Evolutionary conservation across 1,140 invertebrate species (phyloP).

Genomic region (Gyrodactylus salaris): DNA sequence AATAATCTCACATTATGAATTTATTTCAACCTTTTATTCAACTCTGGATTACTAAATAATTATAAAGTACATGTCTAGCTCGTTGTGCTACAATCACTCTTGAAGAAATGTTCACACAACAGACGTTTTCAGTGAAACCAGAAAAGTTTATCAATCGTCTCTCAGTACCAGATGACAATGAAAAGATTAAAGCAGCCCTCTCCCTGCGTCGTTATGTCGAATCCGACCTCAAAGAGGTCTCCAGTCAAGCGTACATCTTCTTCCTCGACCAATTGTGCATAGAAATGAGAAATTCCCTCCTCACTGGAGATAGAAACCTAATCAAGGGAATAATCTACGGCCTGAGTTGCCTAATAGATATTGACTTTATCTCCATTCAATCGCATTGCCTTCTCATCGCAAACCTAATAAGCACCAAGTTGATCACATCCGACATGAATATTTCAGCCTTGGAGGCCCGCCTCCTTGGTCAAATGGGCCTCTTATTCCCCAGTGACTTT

Average conservation of each 20-base stretch:
- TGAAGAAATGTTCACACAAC: neutral
- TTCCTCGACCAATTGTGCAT: neutral
- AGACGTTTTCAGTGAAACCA: neutral
- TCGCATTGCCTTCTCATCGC: neutral
- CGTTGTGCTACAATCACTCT: neutral
- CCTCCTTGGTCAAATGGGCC: neutral
- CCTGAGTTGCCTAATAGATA: neutral
- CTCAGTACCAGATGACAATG: neutral
- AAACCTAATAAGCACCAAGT: neutral
- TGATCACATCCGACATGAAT: neutral
- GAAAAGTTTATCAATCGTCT: neutral
- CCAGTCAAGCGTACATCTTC: neutral
- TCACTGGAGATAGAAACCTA: neutral
- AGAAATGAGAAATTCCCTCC: neutral
- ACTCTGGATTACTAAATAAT: neutral
- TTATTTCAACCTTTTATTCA: no score
- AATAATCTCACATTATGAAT: no score
- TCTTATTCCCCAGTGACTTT: neutral
- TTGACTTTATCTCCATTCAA: neutral
- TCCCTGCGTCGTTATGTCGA: neutral
- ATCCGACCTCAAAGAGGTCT: neutral
- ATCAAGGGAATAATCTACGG: neutral
- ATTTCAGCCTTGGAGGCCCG: neutral
- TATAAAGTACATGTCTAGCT: neutral
- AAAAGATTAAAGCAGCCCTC: neutral